phyloP scores from a whole-genome alignment of 2,113 vertebrate species.

The Chloebia gouldiae region DNA sequence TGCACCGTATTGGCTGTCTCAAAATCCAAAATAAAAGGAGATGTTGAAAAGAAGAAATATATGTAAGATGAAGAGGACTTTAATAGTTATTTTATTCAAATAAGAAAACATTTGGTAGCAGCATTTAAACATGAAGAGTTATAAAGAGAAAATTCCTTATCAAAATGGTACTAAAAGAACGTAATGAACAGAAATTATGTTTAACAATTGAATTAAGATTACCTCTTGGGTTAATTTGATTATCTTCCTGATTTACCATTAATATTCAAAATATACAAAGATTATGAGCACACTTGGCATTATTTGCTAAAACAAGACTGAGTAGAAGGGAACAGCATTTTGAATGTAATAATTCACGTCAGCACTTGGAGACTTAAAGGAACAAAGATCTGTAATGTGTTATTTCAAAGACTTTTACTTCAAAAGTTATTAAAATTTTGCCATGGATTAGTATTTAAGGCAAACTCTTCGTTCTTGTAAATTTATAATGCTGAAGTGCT shows the following conservation, averaged over 20 bases:
- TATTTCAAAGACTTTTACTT: slow-evolving; percentile 10
- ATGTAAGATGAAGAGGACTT: not conserved
- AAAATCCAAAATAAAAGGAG: not conserved
- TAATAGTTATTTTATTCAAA: not conserved
- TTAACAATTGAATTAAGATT: not conserved
- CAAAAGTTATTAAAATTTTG: not conserved
- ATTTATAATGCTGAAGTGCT: not conserved
- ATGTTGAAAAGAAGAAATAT: not conserved
- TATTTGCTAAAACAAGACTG: not conserved
- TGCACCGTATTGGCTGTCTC: not conserved
- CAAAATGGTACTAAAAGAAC: not conserved
- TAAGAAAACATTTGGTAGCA: not conserved
- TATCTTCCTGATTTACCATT: not conserved
- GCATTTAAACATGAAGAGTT: not conserved
- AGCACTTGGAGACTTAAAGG: not conserved
- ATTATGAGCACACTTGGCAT: not conserved
- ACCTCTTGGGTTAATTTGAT: not conserved
- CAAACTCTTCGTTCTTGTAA: not conserved
- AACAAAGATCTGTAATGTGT: slow-evolving; percentile 35
- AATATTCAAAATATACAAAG: not conserved
- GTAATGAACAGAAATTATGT: not conserved
- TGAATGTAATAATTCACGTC: not conserved
- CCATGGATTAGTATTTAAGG: not conserved
- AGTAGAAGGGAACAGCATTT: not conserved
- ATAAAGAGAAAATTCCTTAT: not conserved